Conservation (phyloP, 2,888 invertebrate genomes). For the Sthenelais limicola region DNA sequence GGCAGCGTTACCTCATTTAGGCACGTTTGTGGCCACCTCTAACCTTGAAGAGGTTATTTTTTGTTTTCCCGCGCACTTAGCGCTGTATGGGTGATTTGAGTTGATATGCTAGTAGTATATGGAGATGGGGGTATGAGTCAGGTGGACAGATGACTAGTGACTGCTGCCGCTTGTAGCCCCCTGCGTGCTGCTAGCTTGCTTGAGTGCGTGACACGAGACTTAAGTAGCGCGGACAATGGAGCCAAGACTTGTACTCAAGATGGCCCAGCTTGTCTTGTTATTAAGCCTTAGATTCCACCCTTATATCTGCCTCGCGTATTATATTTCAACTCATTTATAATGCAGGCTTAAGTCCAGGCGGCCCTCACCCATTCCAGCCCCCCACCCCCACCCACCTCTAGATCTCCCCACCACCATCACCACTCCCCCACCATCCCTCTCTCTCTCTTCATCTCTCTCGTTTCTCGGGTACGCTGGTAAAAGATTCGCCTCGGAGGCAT, state of each 20-base stretch:
- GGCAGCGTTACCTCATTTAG: constrained; percentile 4
- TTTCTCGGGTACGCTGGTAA: too few species aligned
- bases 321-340: constrained; percentile 35
- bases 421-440: not conserved
- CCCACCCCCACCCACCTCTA: not conserved
- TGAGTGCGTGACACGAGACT: constrained; percentile 33
- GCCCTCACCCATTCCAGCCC: not conserved
- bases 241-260: constrained; percentile 34
- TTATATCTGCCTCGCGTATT: constrained; percentile 34
- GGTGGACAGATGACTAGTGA: constrained; percentile 36
- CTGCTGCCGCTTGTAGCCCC: constrained; percentile 1
- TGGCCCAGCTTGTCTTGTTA: constrained; percentile 31
- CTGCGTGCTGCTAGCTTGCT: constrained; percentile 10
- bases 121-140: constrained; percentile 32
- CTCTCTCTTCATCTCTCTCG: too few species aligned
- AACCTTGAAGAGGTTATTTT: not conserved
- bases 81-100: not conserved
- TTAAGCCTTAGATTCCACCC: constrained; percentile 36
- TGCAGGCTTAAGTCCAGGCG: constrained; percentile 26
- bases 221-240: constrained; percentile 38
- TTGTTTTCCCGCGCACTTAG: not conserved
- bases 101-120: constrained; percentile 11
- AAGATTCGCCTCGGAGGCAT: too few species aligned
- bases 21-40: too few species aligned
- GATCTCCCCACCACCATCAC: not conserved